Evolutionary conservation across 2,797 vertebrate genomes (phyloP).

Genomic region (Pseudotriccus pelzelni): DNA sequence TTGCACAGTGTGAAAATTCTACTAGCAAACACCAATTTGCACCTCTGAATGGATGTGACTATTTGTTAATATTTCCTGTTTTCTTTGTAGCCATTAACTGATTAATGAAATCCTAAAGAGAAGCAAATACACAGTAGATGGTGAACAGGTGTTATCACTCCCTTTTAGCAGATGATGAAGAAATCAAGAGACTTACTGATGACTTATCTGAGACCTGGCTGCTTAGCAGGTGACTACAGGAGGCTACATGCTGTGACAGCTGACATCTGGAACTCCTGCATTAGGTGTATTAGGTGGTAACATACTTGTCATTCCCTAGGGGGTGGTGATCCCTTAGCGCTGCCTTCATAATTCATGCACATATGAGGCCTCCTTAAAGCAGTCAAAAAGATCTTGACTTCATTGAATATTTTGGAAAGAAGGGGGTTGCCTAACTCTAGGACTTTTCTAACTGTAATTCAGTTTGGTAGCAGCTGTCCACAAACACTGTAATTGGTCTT

Average conservation of each 20-base stretch:
- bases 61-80: slow-evolving; percentile 18
- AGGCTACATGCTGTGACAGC: background rate
- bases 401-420: background rate
- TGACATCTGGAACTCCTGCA: background rate
- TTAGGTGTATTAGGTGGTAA: background rate
- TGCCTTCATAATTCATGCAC: background rate
- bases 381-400: background rate
- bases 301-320: background rate
- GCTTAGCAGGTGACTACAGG: background rate
- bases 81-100: slow-evolving; percentile 36
- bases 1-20: slow-evolving; percentile 23
- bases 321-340: background rate
- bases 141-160: slow-evolving; percentile 12
- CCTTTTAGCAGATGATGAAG: background rate
- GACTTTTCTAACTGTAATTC: background rate
- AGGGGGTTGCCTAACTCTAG: background rate
- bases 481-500: background rate
- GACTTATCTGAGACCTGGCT: background rate
- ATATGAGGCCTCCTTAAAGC: background rate
- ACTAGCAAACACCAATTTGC: slow-evolving; percentile 50
- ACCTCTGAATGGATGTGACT: slow-evolving; percentile 48
- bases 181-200: background rate
- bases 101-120: slow-evolving; percentile 47
- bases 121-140: background rate
- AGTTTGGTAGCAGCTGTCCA: background rate